Base-by-base conservation (phyloP, 2,113 vertebrate species). In the Nothobranchius kuhntae region DNA sequence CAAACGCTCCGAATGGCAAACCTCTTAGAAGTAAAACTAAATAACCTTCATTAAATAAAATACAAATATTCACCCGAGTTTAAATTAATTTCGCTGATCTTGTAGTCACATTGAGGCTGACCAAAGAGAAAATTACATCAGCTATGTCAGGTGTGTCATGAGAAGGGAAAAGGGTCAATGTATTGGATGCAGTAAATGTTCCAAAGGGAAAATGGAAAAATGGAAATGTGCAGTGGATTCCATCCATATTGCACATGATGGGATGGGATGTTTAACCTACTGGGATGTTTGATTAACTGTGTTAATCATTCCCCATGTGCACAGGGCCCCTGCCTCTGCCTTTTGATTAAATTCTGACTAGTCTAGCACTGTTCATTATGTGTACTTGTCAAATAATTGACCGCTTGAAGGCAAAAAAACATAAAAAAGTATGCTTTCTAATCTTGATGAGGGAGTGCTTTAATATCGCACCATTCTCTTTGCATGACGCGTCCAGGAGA, bases 291-390 rank as follows among this genome's bases (percentile, higher is more conserved):
- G 90, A 91, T 89, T 90, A 91, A 89, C 84, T 86, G 76, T 89
- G 85, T 89, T 89, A 91, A 91, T 89, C 86, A 90, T 91, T 89
- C 87, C 82, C 87, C 86, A 89, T 91, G 89, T 90, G 84, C 80
- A 85, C 79, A 62, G 71, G 80, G 86, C 80, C 82, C 81, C 75
- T 85, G 79, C 85, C 82, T 86, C 83, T 84, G 82, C 83, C 81
- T 82, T 90, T 89, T 90, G 87, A 90, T 91, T 90, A 89, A 89
- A 89, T 90, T 89, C 84, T 21, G 70, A 90, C 86, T 81, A 89
- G 81, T 89, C 86, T 86, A 89, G 88, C 87, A 90, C 88, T 90
- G 87, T 89, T 89, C 86, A 89, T 89, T 89, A 89, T 89, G 86
- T 90, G 79, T 89, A 87, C 87, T 89, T 89, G 87, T 87, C 85